Evolutionary conservation across 2,797 vertebrate genomes (phyloP), one percentile per base, ranked within the genome.

Genomic region (Halcyon smyrnensis): DNA sequence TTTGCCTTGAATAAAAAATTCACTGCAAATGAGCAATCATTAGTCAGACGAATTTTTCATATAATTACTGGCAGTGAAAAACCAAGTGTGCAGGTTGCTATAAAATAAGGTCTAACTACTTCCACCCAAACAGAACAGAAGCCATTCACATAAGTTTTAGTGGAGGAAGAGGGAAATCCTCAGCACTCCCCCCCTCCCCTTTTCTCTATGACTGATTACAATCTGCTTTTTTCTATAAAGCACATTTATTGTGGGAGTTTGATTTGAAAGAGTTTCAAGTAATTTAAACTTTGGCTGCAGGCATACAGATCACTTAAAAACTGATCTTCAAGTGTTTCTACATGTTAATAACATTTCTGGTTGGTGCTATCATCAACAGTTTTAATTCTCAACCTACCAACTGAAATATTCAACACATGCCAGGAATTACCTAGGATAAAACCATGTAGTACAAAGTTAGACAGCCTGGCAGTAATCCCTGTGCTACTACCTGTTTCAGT

Each of bases 121-220:
- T 97, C 95, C 93, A 97, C 96, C 96, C 95, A 97, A 97, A 97
- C 89, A 96, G 87, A 97, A 97, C 95, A 97, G 95, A 97, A 97
- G 93, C 93, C 64, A 3, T 63, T 96, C 90, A 51, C 88, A 77
- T 79, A 96, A 96, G 79, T 93, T 97, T 93, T 43, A 91, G 81
- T 94, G 82, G 75, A 54, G 89, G 93, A 96, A 96, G 95, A 91
- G 11, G 65, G 93, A 97, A 97, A 96, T 89, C 95, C 95, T 98
- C 97, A 96, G 97, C n/a, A 57, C 91, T 90, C 89, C 91, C 82
- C 97, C 17, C 96, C 96, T 21, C 34, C 67, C 60, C 67, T 84
- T 90, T 81, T 71, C 87, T 86, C 93, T 54, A 2, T 65, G 85
- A 95, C 43, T 93, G 96, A 96, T 77, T 93, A 92, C 97, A 97